Percentiles rank a stretch among this genome's conserved stretches.
These are phyloP conservation scores for Hydrolagus affinis DNA, from an alignment of 2,113 vertebrate genomes.

Conservation along the genomic window DNA sequence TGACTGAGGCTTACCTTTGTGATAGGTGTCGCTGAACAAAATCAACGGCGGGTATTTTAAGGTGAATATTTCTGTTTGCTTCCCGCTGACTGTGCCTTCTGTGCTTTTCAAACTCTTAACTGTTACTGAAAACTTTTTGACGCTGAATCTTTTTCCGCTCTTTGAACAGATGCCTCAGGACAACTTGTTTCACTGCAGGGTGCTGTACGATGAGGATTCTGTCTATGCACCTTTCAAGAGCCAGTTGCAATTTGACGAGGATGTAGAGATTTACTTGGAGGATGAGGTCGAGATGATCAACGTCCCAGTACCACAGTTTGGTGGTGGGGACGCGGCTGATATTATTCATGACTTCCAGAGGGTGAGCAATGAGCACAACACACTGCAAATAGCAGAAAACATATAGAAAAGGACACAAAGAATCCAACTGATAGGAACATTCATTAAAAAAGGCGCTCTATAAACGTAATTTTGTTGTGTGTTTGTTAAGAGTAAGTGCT, in stretches of 20 bases:
- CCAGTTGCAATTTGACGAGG: slow-evolving; percentile 77
- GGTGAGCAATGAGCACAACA: slow-evolving; percentile 52
- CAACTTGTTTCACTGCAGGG: slow-evolving; percentile 75
- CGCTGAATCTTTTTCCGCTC: slow-evolving; percentile 27
- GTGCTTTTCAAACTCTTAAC: too few relatives aligned
- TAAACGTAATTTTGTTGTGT: too few relatives aligned
- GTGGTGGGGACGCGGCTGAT: slow-evolving; percentile 77
- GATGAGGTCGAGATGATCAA: slow-evolving; percentile 87
- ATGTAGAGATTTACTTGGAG: slow-evolving; percentile 77
- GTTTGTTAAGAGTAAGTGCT: too few relatives aligned
- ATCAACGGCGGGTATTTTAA: neutral
- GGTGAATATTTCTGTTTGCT: neutral
- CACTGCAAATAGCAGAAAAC: neutral
- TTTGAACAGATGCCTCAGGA: slow-evolving; percentile 63
- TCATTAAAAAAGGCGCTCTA: too few relatives aligned
- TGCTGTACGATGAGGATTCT: slow-evolving; percentile 70
- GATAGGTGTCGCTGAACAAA: neutral
- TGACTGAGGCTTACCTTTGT: too few relatives aligned
- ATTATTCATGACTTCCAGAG: slow-evolving; percentile 91
- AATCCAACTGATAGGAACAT: too few relatives aligned
- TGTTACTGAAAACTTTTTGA: neutral
- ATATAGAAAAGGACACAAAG: too few relatives aligned
- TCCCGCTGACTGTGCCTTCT: neutral
- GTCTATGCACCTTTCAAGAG: slow-evolving; percentile 61
- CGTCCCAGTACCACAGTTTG: slow-evolving; percentile 75